These are phyloP conservation scores for Pachliopta kotzebuea DNA, from an alignment of 2,888 invertebrate species.

Conservation along the genomic window DNA sequence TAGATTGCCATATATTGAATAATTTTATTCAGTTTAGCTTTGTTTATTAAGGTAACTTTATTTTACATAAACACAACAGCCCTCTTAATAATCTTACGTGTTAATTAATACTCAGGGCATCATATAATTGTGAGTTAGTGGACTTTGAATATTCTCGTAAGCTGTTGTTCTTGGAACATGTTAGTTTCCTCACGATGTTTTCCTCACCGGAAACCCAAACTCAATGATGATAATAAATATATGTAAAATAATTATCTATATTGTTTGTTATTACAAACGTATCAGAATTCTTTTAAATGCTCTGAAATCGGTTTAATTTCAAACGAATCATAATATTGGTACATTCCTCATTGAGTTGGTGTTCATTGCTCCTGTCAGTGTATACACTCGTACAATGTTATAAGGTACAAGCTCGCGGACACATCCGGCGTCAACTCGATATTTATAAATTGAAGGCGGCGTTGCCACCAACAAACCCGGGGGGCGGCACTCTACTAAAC, in stretches of 20 bases:
- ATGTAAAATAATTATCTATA: background rate
- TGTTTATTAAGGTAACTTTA: too few species aligned
- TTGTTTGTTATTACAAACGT: background rate
- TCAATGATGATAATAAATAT: too few species aligned
- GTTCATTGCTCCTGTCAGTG: conserved; percentile 2
- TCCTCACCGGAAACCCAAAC: too few species aligned
- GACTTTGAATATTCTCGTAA: too few species aligned
- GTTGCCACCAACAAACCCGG: conserved; percentile 52
- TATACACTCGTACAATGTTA: conserved; percentile 13
- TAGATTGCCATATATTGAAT: too few species aligned
- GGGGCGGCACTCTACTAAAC: conserved; percentile 42
- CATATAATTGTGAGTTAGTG: too few species aligned
- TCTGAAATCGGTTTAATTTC: background rate
- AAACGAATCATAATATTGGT: background rate
- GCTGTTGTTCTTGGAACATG: too few species aligned
- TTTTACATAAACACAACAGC: too few species aligned
- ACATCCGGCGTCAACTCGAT: conserved; percentile 72
- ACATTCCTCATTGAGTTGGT: background rate
- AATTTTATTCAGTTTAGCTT: too few species aligned
- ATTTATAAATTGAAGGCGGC: conserved; percentile 75
- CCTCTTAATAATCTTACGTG: too few species aligned
- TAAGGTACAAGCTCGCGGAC: conserved; percentile 42
- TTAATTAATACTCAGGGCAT: too few species aligned
- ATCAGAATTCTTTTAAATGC: background rate
- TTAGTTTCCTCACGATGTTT: too few species aligned